Percentiles rank a stretch among this genome's conserved stretches.
Evolutionary conservation across 2,888 invertebrate species (phyloP).

Genomic region (Tipula confusa): DNA sequence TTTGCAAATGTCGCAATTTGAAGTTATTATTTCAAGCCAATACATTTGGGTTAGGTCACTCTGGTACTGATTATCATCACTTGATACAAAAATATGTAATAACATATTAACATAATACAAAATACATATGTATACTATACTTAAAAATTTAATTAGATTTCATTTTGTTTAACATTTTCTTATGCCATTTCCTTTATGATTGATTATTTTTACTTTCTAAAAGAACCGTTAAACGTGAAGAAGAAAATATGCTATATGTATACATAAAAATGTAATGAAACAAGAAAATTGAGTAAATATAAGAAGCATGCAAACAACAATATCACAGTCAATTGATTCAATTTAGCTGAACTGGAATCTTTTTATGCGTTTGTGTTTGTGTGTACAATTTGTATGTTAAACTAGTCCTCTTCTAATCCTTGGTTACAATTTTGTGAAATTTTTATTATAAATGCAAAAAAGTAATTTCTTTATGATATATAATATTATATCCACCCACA

Average conservation of each 20-base stretch:
- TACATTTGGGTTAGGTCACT: no score
- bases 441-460: neutral
- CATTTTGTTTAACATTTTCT: neutral
- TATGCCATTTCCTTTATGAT: neutral
- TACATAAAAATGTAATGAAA: neutral
- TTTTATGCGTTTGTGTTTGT: neutral
- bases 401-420: neutral
- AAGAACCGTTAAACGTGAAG: neutral
- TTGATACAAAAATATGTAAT: no score
- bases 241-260: neutral
- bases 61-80: no score
- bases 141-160: neutral
- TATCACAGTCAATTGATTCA: neutral
- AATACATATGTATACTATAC: neutral
- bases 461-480: neutral
- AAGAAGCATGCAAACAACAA: neutral
- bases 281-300: neutral
- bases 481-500: neutral
- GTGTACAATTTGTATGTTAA: neutral
- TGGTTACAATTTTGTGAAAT: neutral
- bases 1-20: no score
- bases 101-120: no score
- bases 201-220: slow-evolving; percentile 9
- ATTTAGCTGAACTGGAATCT: neutral
- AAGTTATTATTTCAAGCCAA: no score